Evolutionary conservation across 2,113 vertebrate genomes (phyloP).

Genomic region (Lycaon pictus): DNA sequence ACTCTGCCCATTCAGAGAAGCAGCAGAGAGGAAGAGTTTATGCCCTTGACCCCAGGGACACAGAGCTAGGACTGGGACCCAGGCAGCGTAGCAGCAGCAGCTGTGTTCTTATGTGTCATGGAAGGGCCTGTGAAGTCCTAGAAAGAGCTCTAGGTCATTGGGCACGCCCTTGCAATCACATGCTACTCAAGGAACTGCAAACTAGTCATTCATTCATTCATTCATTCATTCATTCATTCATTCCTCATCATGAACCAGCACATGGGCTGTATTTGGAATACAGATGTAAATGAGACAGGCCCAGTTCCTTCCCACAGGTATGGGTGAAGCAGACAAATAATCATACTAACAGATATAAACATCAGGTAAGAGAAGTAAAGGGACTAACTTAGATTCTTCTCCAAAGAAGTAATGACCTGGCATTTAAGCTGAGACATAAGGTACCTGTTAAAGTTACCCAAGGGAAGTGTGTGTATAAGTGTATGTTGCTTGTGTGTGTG

Average conservation of each 20-base stretch:
- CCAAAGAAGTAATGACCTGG: neutral
- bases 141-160: neutral
- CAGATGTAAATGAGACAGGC: neutral
- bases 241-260: neutral
- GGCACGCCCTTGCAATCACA: neutral
- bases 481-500: neutral
- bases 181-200: neutral
- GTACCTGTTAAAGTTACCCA: neutral
- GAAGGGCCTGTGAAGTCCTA: neutral
- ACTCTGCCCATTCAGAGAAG: neutral
- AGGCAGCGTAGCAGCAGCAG: fast-evolving
- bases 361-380: neutral
- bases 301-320: neutral
- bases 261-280: neutral
- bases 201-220: neutral
- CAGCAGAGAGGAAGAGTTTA: neutral
- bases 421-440: neutral
- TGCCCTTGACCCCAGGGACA: neutral
- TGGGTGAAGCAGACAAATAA: neutral
- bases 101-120: too few relatives aligned
- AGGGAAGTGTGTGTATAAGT: neutral
- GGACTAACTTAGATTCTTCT: neutral
- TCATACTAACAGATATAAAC: neutral
- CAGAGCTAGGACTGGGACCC: neutral
- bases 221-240: neutral